These are phyloP conservation scores for Heliothis subflexa DNA, from an alignment of 1,140 invertebrate genomes.

Conservation along the genomic window DNA sequence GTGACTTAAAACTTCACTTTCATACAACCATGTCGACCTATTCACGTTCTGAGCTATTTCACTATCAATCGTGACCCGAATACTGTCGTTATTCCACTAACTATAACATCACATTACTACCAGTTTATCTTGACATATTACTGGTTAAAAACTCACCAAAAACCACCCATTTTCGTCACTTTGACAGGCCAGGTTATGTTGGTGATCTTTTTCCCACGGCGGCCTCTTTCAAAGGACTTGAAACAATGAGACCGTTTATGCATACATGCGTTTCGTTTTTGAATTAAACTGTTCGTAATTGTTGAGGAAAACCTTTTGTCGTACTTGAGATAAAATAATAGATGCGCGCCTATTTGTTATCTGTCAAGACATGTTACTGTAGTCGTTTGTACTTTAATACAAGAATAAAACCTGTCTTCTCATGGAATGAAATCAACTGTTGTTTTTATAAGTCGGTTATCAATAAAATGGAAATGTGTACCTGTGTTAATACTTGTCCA, in stretches of 20 bases:
- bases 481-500: too few relatives aligned
- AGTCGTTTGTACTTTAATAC: too few relatives aligned
- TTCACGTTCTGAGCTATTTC: neutral
- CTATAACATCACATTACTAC: neutral
- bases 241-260: neutral
- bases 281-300: constrained; percentile 5
- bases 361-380: too few relatives aligned
- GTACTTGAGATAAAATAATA: neutral
- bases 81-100: neutral
- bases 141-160: neutral
- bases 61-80: constrained; percentile 1
- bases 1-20: too few relatives aligned
- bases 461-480: too few relatives aligned
- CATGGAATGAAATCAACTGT: too few relatives aligned
- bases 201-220: constrained; percentile 1
- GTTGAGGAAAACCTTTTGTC: neutral
- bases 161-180: neutral
- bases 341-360: too few relatives aligned
- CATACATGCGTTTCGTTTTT: constrained; percentile 1
- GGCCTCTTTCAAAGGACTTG: neutral
- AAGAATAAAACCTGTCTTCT: too few relatives aligned
- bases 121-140: neutral
- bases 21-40: neutral
- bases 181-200: neutral
- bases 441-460: too few relatives aligned